Base-by-base conservation (phyloP, 2,888 invertebrate genomes). In the Drosophila ustulata region DNA sequence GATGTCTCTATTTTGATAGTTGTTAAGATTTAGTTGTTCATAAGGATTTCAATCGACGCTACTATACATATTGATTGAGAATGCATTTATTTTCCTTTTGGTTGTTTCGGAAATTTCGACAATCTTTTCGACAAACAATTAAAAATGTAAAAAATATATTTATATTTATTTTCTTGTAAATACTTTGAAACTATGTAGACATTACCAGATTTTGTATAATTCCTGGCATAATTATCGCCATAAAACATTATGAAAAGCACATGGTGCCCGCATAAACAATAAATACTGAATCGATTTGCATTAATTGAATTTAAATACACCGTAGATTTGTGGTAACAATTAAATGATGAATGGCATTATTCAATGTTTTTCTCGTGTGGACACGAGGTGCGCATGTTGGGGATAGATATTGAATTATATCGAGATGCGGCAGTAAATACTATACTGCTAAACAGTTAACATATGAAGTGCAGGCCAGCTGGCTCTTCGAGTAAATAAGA, bases 261-360 rank as follows among this genome's bases (percentile, higher is more conserved):
- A 70, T 75, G 79, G 18, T 66, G 69, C 23, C 65, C 68, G 51
- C 57, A 37, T 18, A 41, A 11, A 45, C 37, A 61, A 66, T 62
- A 64, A 68, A 73, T 50, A 53, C 51, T 53, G 56, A 58, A 70
- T 65, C 53, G 63, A 71, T 75, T 69, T 70, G 65, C 69, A 80
- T 82, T 88, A 88, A 88, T 84, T 88, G 83, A 88, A 82, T 83
- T 83, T 86, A 80, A 83, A 88, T 82, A 72, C 55, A 80, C 51
- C 58, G 51, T 57, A 66, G 78, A 71, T 73, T 73, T 66, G 83
- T 50, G 80, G 83, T 65, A 37, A 86, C 71, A 86, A 80, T 75
- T 80, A 78, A 86, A 86, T 88, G 84, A 88, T 84, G 83, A 86
- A 80, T 82, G 68, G 49, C 52, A 71, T 51, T 66, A 49, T 26